Percentiles rank a stretch among this genome's conserved stretches.
phyloP scores from a whole-genome alignment of 2,797 vertebrate genomes.

The Enteromius mattozi region DNA sequence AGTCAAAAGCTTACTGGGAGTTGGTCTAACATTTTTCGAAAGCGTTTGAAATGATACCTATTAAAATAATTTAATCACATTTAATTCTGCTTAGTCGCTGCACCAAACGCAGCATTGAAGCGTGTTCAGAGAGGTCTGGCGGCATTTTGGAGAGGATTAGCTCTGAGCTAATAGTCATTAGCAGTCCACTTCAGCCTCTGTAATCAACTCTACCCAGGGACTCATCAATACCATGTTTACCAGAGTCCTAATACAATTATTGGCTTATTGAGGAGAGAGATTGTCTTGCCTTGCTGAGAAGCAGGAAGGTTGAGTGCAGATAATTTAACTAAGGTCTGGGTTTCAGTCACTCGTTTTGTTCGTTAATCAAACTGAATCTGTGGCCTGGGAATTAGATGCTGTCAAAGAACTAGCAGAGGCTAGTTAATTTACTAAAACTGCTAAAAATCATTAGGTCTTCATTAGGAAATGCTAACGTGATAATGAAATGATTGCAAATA shows the following conservation, averaged over 20 bases:
- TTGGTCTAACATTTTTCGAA: background rate
- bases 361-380: conserved; percentile 34
- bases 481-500: background rate
- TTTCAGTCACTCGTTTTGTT: conserved; percentile 28
- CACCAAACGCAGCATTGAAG: background rate
- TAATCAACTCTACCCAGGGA: conserved; percentile 67
- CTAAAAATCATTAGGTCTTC: conserved; percentile 24
- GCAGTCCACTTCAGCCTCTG: conserved; percentile 73
- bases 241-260: conserved; percentile 57
- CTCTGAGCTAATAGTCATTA: conserved; percentile 70
- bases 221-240: conserved; percentile 67
- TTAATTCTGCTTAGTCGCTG: conserved; percentile 17
- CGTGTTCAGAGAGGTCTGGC: conserved; percentile 61
- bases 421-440: background rate
- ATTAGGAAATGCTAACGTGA: background rate
- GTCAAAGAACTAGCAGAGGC: background rate
- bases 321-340: conserved; percentile 16
- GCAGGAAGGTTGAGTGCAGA: conserved; percentile 18
- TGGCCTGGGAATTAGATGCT: background rate
- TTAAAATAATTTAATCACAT: conserved; percentile 32
- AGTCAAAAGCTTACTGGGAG: background rate
- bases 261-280: conserved; percentile 47
- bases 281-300: conserved; percentile 12
- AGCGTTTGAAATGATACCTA: background rate
- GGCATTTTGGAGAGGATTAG: conserved; percentile 73